Evolutionary conservation across 2,797 vertebrate genomes (phyloP).

Genomic region (Myotis pilosus): DNA sequence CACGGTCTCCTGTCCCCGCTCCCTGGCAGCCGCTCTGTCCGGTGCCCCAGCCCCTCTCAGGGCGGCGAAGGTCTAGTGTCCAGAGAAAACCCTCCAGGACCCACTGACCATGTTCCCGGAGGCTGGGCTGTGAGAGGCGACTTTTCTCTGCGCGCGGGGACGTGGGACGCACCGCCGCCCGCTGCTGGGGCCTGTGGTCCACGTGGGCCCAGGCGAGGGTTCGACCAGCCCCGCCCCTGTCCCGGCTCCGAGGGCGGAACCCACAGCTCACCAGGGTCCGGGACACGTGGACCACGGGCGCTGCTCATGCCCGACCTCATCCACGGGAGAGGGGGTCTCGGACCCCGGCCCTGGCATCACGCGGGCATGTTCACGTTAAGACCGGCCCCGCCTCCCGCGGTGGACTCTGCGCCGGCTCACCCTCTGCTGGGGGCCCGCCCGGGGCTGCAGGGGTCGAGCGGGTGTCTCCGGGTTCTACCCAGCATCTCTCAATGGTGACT

Average conservation of each 20-base stretch:
- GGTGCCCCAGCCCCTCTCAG: fast-evolving
- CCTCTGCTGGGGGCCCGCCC: fast-evolving
- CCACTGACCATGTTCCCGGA: too few species aligned
- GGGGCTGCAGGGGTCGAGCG: fast-evolving
- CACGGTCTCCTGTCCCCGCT: neutral
- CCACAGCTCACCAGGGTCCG: fast-evolving
- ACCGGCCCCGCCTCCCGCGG: fast-evolving
- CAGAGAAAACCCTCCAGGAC: neutral
- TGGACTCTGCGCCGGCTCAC: too few species aligned
- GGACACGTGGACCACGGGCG: fast-evolving
- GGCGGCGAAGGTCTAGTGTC: neutral
- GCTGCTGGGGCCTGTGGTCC: too few species aligned
- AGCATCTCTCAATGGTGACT: neutral
- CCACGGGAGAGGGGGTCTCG: too few species aligned
- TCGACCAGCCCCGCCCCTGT: too few species aligned
- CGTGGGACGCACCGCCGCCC: fast-evolving
- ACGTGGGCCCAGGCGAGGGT: too few species aligned
- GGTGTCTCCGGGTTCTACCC: neutral
- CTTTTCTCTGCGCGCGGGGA: too few species aligned
- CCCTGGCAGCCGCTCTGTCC: neutral
- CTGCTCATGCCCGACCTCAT: fast-evolving
- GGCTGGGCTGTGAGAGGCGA: fast-evolving
- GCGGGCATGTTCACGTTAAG: too few species aligned
- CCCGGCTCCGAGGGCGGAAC: neutral
- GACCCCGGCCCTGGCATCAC: too few species aligned